Evolutionary conservation across 1,140 invertebrate genomes (phyloP), one percentile per base, ranked within the genome.

Genomic region (Drosophila aff.): DNA sequence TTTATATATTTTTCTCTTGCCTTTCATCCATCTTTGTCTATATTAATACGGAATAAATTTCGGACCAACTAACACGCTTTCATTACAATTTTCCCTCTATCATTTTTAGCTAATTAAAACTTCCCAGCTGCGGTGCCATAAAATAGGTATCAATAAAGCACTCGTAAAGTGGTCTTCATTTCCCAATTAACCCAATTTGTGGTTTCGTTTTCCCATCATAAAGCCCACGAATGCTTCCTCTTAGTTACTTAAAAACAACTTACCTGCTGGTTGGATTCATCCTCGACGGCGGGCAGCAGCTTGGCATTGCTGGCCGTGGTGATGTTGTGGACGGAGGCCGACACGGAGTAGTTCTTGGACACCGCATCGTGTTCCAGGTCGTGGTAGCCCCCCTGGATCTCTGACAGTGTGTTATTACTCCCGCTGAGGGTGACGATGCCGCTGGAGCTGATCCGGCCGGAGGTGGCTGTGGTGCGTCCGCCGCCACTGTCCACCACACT

Each of bases 291-390:
- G 11, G 89, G 81, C 67, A 92, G 55, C 26, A 92, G 57, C 55
- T 92, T 92, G 18, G 86, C 89, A 76, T 91, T 92, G 62, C 91
- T 91, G 50, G 85, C 91, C 53, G 86, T 92, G n/a, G 91, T 83
- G 21, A 92, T 79, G 38, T 86, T 91, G 57, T 92, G 91, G 11
- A 80, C 80, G 3, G 82, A 86, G 8, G 82, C 71, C 41, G 83
- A 69, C 2, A 72, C 84, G 15, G 83, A 87, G 69, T 81, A 85
- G 64, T 85, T 90, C 71, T 92, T 92, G 46, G 79, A 86, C 26
- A 85, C 76, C 38, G 75, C 75, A 23, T 91, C 86, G 26, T 80
- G 69, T 10, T 73, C 74, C 23, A 85, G 55, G 58, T 92, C 85
- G 44, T 83, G 83, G 47, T 85, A 89, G 40, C 76, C 87, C 21